Evolutionary conservation across 2,113 vertebrate genomes (phyloP), one percentile per base, ranked within the genome.

Genomic region (Indri indri): DNA sequence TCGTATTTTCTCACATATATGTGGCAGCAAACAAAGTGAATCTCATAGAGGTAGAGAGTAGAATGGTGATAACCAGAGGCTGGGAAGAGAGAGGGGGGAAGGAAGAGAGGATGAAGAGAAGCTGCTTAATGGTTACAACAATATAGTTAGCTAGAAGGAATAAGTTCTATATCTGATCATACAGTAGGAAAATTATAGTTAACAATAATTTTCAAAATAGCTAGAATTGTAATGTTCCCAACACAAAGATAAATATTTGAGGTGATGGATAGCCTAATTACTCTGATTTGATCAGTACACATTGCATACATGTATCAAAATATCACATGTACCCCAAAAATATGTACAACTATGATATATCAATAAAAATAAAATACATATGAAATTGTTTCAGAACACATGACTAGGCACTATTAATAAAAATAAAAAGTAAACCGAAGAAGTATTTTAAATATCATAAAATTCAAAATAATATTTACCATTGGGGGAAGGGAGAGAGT

Each of bases 391-490:
- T 76, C 81, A 22, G 30, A 96, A 94, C 61, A 52, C 0, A 47
- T 47, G 3, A 71, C 7, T 89, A 77, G 45, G 32, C 9, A 52
- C 23, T 40, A 57, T 22, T 57, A 57, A 57, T 57, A 91, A 95
- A 96, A 92, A 74, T 47, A 92, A n/a, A 57, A 86, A 93, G 52
- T 52, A 81, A 88, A 45, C 23, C 32, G 18, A 91, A 74, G 45
- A 47, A 61, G 45, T 68, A 63, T 63, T 63, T 63, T 63, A 88
- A 91, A 81, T 32, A 68, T 32, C 7, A 57, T 54, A 45, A 73
- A 66, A 90, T 71, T 76, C 52, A 82, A 57, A 95, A 95, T 27
- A 84, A 20, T 59, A 7, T 14, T 70, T 80, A 65, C 40, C 32
- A 45, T 23, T 76, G 71, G 57, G 3, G 27, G 16, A 7, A 81